Base-by-base conservation (phyloP, 2,888 invertebrate species). In the Arctia plantaginis region DNA sequence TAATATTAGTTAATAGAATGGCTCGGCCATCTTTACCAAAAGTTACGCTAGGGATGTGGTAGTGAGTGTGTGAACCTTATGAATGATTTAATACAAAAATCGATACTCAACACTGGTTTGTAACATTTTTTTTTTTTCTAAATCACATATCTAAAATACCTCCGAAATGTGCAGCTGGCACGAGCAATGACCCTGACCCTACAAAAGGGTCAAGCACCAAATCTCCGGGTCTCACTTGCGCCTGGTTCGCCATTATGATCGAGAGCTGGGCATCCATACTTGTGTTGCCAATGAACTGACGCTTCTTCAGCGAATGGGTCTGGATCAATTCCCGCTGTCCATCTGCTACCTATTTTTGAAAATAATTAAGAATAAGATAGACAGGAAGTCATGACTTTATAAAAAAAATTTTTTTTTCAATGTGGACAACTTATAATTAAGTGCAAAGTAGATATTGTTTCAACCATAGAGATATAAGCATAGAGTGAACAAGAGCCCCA, bases 211-310 rank as follows among this genome's bases (percentile, higher is more conserved):
- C 99, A 55, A 98, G 96, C 55, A 99, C 97, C 0, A 99, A 84
- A 88, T 98, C 97, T 0, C 97, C 97, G 0, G 93, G 85, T 72
- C 94, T 92, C 10, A 98, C 97, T 91, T 97, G 96, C 0, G 98
- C 99, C 93, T 99, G 98, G 94, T 99, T 99, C 0, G 99, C 98
- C 99, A 99, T 99, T 73, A 99, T 94, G 69, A 99, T 93, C 0
- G 99, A 98, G 12, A 99, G 95, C 86, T 98, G 98, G 0, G 99
- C 98, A 91, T 99, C 99, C 99, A 99, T 99, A 83, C 99, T 99
- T 0, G 99, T 99, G 92, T 99, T 99, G 23, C 99, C 99, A 87
- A 99, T 99, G 92, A 99, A 99, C 92, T 98, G 98, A 3, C 99
- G 97, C 66, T 97, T 98, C 93, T 99, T 99, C 51, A 99, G 92